Evolutionary conservation across 2,797 vertebrate genomes (phyloP).

Genomic region (Agapornis canus): DNA sequence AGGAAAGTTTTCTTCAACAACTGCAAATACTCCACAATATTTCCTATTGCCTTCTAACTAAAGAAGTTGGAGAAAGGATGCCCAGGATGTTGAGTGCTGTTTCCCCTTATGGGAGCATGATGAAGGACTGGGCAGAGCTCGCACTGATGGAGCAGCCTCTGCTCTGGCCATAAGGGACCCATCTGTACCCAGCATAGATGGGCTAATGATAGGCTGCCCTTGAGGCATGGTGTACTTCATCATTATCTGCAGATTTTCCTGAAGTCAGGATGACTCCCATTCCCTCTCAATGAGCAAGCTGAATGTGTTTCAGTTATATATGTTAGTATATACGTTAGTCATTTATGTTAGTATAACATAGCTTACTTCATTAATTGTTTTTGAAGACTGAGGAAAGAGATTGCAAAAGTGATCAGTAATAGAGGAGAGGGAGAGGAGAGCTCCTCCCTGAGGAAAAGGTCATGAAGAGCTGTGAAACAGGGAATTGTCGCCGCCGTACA

Average conservation of each 20-base stretch:
- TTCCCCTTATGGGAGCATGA: background rate
- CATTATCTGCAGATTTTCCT: background rate
- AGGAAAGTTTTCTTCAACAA: background rate
- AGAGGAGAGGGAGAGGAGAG: background rate
- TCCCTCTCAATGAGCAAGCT: background rate
- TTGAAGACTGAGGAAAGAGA: background rate
- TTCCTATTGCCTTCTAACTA: background rate
- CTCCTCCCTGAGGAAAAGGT: background rate
- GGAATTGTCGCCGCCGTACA: background rate
- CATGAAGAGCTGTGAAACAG: background rate
- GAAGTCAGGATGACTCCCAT: background rate
- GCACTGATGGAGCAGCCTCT: background rate
- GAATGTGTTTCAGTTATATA: too few species aligned
- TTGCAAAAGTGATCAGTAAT: background rate
- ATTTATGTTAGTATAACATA: too few species aligned
- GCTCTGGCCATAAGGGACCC: accelerated
- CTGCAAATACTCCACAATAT: background rate
- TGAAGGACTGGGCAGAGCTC: background rate
- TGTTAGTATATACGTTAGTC: too few species aligned
- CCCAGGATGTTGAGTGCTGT: background rate
- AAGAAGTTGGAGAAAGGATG: background rate
- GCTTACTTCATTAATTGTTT: background rate
- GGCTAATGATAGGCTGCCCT: background rate
- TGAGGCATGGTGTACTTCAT: background rate
- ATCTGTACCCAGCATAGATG: background rate